Evolutionary conservation across 2,888 invertebrate genomes (phyloP).

Genomic region (Apodemia zela): DNA sequence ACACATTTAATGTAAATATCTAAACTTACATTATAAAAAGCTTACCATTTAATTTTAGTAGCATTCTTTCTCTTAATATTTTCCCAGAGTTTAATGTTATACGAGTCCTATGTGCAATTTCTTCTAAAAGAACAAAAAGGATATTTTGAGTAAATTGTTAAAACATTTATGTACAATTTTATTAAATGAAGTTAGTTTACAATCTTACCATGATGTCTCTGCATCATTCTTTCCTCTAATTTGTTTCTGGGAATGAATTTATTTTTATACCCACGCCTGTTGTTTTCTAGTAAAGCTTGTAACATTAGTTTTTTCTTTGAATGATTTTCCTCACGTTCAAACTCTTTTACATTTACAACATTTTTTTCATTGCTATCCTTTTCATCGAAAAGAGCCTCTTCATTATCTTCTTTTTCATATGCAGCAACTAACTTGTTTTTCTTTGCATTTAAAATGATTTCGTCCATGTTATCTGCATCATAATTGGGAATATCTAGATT

Average conservation of each 20-base stretch:
- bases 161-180: not conserved
- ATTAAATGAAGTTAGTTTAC: no score
- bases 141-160: not conserved
- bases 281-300: not conserved
- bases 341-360: not conserved
- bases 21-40: no score
- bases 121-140: not conserved
- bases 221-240: no score
- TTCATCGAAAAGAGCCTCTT: conserved; percentile 39
- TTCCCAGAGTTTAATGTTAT: conserved; percentile 46
- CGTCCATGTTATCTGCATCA: conserved; percentile 49
- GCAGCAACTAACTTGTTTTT: conserved; percentile 53
- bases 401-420: conserved; percentile 39
- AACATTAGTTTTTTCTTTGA: conserved; percentile 8
- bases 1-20: no score
- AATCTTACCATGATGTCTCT: not conserved
- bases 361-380: not conserved
- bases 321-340: conserved; percentile 4
- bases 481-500: conserved; percentile 34
- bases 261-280: not conserved
- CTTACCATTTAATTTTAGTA: conserved; percentile 81
- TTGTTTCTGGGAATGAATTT: not conserved
- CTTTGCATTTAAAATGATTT: conserved; percentile 44
- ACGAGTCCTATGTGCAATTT: conserved; percentile 42
- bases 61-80: conserved; percentile 83